phyloP scores from a whole-genome alignment of 2,113 vertebrate genomes.

The Oceanites oceanicus region DNA sequence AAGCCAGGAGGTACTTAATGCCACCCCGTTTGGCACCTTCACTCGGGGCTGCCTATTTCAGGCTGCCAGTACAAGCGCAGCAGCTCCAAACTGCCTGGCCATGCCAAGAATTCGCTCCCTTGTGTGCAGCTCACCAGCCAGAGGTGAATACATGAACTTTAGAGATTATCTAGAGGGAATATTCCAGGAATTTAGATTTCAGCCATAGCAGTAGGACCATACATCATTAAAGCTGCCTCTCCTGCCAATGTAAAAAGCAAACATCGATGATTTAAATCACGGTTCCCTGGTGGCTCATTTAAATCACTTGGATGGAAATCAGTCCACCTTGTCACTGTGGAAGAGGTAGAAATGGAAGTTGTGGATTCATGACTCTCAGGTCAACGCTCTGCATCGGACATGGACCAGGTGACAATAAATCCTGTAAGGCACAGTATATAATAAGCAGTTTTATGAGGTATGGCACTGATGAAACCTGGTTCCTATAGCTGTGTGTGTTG shows the following conservation, averaged over 20 bases:
- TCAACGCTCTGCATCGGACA: fast-evolving
- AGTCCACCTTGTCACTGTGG: constrained; percentile 21
- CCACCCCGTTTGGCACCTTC: neutral
- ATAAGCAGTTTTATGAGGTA: neutral
- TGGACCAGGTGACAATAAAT: neutral
- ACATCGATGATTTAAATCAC: constrained; percentile 51
- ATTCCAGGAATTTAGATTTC: constrained; percentile 52
- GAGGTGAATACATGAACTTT: constrained; percentile 54
- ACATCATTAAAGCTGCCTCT: constrained; percentile 54
- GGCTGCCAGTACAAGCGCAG: constrained; percentile 40
- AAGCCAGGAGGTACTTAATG: constrained; percentile 3
- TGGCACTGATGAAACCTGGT: neutral
- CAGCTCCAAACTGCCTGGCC: neutral
- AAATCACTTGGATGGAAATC: constrained; percentile 60
- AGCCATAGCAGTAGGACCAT: neutral
- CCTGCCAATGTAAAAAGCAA: constrained; percentile 48
- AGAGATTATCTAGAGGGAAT: constrained; percentile 34
- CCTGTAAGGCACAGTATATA: neutral
- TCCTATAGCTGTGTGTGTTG: neutral
- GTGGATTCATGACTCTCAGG: constrained; percentile 39
- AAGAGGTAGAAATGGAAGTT: neutral
- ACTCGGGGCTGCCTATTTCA: constrained; percentile 7
- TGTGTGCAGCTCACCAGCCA: neutral
- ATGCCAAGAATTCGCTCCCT: neutral
- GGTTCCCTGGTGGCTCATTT: neutral